Conservation (phyloP, 2,113 vertebrate species). For the Furnarius figulus region DNA sequence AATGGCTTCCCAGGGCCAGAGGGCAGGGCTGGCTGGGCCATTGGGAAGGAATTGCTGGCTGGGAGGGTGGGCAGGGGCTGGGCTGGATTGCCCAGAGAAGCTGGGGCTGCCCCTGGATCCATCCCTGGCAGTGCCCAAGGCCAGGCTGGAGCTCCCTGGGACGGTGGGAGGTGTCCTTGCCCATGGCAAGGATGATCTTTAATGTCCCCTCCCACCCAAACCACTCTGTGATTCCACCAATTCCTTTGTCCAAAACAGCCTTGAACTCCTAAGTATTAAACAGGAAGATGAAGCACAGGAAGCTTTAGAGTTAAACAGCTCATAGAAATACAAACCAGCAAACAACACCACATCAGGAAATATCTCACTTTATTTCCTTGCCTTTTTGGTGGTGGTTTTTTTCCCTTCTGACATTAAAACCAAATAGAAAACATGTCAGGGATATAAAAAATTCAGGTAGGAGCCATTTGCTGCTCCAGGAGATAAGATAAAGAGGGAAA, state of each 20-base stretch:
- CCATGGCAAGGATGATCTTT: rapidly evolving
- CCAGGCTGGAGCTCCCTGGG: too few species aligned
- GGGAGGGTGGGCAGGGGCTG: too few species aligned
- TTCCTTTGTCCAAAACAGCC: not conserved
- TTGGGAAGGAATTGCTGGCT: too few species aligned
- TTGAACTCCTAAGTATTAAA: not conserved
- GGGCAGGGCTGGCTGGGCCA: too few species aligned
- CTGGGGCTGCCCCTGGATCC: too few species aligned
- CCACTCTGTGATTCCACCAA: not conserved
- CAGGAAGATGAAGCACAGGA: rapidly evolving
- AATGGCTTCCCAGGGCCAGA: too few species aligned
- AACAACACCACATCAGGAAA: not conserved
- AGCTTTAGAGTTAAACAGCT: not conserved
- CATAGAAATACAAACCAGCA: not conserved
- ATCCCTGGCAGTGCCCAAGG: too few species aligned
- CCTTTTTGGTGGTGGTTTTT: not conserved
- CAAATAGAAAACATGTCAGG: constrained; percentile 16
- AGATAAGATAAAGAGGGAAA: constrained; percentile 18
- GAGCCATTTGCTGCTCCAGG: not conserved
- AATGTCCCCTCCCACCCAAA: too few species aligned
- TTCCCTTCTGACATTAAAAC: not conserved
- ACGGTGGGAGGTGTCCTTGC: too few species aligned
- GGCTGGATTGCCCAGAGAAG: too few species aligned
- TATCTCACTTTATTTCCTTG: not conserved
- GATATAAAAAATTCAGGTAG: constrained; percentile 18